phyloP scores from a whole-genome alignment of 2,797 vertebrate genomes.

The Nothura maculosa region DNA sequence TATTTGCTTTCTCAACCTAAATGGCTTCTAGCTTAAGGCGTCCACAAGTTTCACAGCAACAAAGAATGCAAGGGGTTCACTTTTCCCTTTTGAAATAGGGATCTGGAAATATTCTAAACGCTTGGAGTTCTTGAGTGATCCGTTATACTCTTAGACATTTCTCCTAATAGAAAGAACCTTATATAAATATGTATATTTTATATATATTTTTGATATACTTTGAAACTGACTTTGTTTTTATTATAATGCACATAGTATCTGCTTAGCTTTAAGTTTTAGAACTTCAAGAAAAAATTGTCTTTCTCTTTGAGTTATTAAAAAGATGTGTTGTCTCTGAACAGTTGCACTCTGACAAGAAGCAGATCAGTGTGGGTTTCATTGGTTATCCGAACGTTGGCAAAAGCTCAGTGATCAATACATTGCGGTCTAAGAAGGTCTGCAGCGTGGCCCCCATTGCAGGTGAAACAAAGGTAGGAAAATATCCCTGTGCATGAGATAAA shows the following conservation, averaged over 20 bases:
- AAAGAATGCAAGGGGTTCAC: background rate
- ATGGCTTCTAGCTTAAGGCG: background rate
- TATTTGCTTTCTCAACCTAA: background rate
- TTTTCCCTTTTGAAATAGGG: background rate
- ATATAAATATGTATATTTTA: too few species aligned
- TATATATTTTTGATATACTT: background rate
- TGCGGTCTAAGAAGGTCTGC: slow-evolving; percentile 98
- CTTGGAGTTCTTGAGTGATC: background rate
- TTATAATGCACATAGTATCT: background rate
- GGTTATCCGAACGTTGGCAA: slow-evolving; percentile 99
- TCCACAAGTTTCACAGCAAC: background rate
- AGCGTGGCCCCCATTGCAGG: slow-evolving; percentile 96
- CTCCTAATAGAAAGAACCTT: background rate
- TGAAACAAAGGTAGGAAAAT: slow-evolving; percentile 92
- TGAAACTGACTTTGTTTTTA: background rate
- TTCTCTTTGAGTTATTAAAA: background rate
- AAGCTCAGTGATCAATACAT: slow-evolving; percentile 96
- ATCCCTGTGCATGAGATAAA: background rate
- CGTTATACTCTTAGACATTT: background rate
- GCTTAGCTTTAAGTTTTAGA: background rate
- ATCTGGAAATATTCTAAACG: background rate
- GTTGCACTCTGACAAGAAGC: slow-evolving; percentile 99
- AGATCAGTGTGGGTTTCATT: slow-evolving; percentile 99
- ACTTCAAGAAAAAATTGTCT: background rate
- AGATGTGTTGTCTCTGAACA: slow-evolving; percentile 66